Evolutionary conservation across 2,888 invertebrate species (phyloP), one percentile per base, ranked within the genome.

Genomic region (Drosophila borborema): DNA sequence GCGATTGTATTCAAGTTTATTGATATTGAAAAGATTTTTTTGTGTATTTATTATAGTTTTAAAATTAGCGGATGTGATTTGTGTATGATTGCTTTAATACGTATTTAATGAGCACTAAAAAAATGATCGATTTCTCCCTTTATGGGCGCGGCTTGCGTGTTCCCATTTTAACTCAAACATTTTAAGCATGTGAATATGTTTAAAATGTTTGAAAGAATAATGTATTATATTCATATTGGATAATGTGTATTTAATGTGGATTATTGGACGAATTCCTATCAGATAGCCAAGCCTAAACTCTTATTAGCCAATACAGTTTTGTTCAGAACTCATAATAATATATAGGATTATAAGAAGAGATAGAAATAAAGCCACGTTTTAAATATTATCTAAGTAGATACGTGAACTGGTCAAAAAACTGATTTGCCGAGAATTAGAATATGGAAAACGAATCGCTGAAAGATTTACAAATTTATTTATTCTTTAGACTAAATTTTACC

Each of bases 61-160:
- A n/a, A 12, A 20, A 10, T 31, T 31, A 48, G 38, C 64, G 31
- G 48, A 64, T 64, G 48, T 49, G 12, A 41, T 34, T 49, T 45
- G 34, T 20, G 18, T n/a, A 14, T 2, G 18, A 63, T 64, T 64
- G 40, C 20, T 63, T 20, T 20, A 18, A 48, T 31, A 23, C 40
- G 31, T 20, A 38, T 61, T 48, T n/a, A 31, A 61, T 46, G 46
- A 18, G 8, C 18, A 56, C 34, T 58, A 0, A 23, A 36, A 59
- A 16, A 3, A n/a, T 28, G 38, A 45, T 46, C 18, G 40, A 53
- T 53, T 14, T 36, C 40, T 31, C 2, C 7, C 7, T 28, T 38
- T 60, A 14, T 40, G 23, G 38, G 38, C 14, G 12, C 3, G n/a
- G 12, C 8, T 46, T 23, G 36, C 34, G 59, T 58, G 34, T 34